Conservation (phyloP, 2,888 invertebrate species). For the Oligia latruncula region DNA sequence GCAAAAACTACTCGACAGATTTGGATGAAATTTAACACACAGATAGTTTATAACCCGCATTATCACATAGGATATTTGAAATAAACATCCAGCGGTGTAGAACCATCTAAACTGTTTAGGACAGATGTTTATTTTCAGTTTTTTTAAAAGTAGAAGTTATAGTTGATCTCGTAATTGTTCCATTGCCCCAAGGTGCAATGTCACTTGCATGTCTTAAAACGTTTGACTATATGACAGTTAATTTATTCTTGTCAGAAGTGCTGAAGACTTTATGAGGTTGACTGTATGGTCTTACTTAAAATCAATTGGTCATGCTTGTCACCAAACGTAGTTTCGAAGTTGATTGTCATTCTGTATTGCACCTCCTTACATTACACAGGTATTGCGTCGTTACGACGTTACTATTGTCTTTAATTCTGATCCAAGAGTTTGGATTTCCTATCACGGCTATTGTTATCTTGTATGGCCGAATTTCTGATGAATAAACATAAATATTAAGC, state of each 20-base stretch:
- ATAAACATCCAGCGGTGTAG: too few species aligned
- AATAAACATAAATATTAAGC: constrained; percentile 1
- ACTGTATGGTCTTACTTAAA: background rate
- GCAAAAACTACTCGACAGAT: too few species aligned
- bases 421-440: constrained; percentile 42
- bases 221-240: background rate
- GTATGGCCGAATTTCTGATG: constrained; percentile 20
- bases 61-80: too few species aligned
- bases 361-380: constrained; percentile 8
- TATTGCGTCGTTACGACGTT: constrained; percentile 26
- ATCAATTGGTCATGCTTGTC: constrained; percentile 25
- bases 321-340: constrained; percentile 19
- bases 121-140: background rate
- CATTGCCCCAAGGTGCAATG: background rate
- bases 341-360: constrained; percentile 42
- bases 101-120: background rate
- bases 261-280: background rate
- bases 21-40: too few species aligned
- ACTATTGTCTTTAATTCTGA: constrained; percentile 39
- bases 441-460: constrained; percentile 41
- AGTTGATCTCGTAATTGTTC: background rate
- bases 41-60: too few species aligned
- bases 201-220: background rate
- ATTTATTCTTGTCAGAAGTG: background rate
- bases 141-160: background rate